These are phyloP conservation scores for Sterrhoptilus dennistouni DNA, from an alignment of 2,113 vertebrate genomes.

Conservation along the genomic window DNA sequence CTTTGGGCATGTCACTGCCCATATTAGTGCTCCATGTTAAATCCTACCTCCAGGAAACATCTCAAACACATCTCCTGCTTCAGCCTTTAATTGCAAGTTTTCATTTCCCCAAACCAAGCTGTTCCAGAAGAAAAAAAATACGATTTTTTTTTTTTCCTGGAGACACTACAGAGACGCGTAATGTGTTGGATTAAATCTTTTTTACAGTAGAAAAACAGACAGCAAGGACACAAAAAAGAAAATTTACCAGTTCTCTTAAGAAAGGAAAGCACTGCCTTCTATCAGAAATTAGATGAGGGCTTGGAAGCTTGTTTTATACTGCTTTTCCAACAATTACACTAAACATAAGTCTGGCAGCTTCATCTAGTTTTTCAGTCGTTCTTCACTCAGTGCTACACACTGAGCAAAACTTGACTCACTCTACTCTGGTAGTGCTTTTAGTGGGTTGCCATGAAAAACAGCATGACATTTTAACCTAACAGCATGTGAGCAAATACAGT, in stretches of 20 bases:
- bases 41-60: background rate
- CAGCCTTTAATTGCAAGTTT: background rate
- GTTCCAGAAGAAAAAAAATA: background rate
- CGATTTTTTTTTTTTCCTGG: background rate
- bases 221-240: background rate
- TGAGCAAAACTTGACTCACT: slow-evolving; percentile 39
- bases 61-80: background rate
- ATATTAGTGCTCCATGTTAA: background rate
- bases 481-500: slow-evolving; percentile 7
- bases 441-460: slow-evolving; percentile 33
- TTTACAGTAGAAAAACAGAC: background rate
- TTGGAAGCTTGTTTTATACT: background rate
- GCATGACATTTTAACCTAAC: slow-evolving; percentile 41
- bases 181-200: background rate
- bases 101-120: background rate
- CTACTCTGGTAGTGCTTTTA: background rate
- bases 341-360: slow-evolving; percentile 3
- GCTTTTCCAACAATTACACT: background rate
- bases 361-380: background rate
- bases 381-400: slow-evolving; percentile 8
- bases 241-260: background rate
- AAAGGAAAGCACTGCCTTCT: background rate
- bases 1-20: background rate
- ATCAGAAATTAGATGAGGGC: background rate
- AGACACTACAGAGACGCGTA: background rate